Conservation (phyloP, 1,140 invertebrate genomes). For the Drosophila truncata region DNA sequence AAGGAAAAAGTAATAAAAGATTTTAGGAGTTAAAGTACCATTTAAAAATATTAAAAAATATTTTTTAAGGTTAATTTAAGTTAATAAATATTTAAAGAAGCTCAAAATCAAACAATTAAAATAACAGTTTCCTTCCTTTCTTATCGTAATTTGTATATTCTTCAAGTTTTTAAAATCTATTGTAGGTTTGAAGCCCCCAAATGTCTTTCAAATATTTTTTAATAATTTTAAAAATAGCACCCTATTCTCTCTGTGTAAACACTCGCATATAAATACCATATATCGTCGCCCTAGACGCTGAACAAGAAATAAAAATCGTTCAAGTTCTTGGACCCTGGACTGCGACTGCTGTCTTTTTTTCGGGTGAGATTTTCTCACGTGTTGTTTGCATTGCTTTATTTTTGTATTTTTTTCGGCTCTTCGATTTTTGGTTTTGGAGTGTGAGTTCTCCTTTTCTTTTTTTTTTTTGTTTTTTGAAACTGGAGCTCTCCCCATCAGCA, state of each 20-base stretch:
- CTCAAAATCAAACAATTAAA: too few relatives aligned
- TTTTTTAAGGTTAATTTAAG: too few relatives aligned
- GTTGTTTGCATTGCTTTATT: conserved; percentile 83
- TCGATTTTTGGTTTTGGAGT: conserved; percentile 60
- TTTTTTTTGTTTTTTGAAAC: conserved; percentile 55
- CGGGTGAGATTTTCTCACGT: conserved; percentile 81
- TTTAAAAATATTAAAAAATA: too few relatives aligned
- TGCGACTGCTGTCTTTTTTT: conserved; percentile 43
- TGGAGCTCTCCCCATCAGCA: conserved; percentile 78
- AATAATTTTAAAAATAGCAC: not conserved
- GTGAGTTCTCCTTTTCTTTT: conserved; percentile 9
- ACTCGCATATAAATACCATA: conserved; percentile 24
- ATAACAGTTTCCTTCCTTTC: too few relatives aligned
- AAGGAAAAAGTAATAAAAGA: too few relatives aligned
- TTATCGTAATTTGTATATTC: too few relatives aligned
- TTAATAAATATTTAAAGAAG: too few relatives aligned
- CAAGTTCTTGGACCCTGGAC: conserved; percentile 72
- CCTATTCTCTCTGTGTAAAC: conserved; percentile 8
- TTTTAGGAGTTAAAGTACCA: too few relatives aligned
- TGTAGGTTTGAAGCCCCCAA: too few relatives aligned
- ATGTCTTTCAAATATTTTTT: too few relatives aligned
- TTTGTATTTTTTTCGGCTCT: conserved; percentile 61
- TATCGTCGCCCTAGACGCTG: conserved; percentile 72
- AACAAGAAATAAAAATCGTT: conserved; percentile 84
- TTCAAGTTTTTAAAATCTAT: too few relatives aligned